phyloP scores from a whole-genome alignment of 1,140 invertebrate species.

The Nasonia longicornis region DNA sequence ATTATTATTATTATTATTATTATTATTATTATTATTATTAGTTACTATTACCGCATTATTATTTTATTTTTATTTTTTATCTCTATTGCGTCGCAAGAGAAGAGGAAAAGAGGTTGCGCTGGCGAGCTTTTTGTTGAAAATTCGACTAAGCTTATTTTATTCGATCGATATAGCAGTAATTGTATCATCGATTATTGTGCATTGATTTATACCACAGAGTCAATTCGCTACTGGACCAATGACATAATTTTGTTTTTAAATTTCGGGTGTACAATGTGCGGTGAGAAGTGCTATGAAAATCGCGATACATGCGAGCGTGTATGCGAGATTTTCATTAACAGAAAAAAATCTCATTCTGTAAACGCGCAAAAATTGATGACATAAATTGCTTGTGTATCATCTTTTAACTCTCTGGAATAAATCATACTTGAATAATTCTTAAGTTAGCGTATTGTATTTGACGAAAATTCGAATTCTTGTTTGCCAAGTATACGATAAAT shows the following conservation, averaged over 20 bases:
- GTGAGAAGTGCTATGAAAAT: neutral
- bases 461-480: slow-evolving; percentile 8
- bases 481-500: neutral
- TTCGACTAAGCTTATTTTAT: neutral
- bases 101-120: neutral
- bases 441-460: neutral
- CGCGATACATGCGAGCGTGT: neutral
- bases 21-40: slow-evolving; percentile 7
- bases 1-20: neutral
- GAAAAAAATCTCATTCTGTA: neutral
- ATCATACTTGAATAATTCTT: neutral
- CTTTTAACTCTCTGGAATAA: neutral
- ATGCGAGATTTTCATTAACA: neutral
- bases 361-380: neutral
- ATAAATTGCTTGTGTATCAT: neutral
- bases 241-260: neutral
- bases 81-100: neutral
- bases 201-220: too few relatives aligned
- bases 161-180: neutral
- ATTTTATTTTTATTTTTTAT: slow-evolving; percentile 14
- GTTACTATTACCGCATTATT: neutral
- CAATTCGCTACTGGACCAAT: neutral
- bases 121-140: neutral
- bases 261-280: neutral
- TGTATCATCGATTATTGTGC: too few relatives aligned